Conservation (phyloP, 2,888 invertebrate genomes). For the Villa cingulata region DNA sequence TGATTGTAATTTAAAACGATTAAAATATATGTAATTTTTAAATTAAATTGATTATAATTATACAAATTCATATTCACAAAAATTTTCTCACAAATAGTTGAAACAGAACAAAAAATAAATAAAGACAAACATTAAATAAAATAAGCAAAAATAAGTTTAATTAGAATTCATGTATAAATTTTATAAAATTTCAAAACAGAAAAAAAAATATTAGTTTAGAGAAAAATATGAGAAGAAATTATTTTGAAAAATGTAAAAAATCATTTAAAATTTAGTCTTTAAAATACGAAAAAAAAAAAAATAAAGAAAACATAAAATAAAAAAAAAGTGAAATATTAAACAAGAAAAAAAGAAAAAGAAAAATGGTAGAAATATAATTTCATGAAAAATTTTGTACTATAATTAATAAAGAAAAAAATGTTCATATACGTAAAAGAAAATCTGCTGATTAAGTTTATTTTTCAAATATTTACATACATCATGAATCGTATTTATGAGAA, state of each 20-base stretch:
- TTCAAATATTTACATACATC: background rate
- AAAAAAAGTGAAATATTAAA: background rate
- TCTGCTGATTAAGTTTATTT: background rate
- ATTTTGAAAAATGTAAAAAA: background rate
- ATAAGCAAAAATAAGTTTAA: too few relatives aligned
- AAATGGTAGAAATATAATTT: too few relatives aligned
- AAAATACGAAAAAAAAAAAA: background rate
- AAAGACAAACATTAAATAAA: too few relatives aligned
- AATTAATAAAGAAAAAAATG: slow-evolving; percentile 5
- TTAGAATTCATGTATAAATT: too few relatives aligned
- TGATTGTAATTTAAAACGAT: too few relatives aligned
- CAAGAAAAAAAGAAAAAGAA: background rate
- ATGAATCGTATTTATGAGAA: too few relatives aligned
- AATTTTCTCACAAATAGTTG: too few relatives aligned
- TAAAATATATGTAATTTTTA: too few relatives aligned
- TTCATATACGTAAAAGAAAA: slow-evolving; percentile 6
- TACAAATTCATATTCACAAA: too few relatives aligned
- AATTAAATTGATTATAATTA: too few relatives aligned
- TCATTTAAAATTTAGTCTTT: slow-evolving; percentile 6
- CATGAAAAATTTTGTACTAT: slow-evolving; percentile 9
- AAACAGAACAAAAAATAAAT: too few relatives aligned
- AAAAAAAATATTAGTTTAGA: background rate
- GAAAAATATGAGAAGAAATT: background rate
- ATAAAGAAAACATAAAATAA: background rate
- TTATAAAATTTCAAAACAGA: too few relatives aligned